These are phyloP conservation scores for Edolisoma coerulescens DNA, from an alignment of 2,113 vertebrate genomes.

Conservation along the genomic window DNA sequence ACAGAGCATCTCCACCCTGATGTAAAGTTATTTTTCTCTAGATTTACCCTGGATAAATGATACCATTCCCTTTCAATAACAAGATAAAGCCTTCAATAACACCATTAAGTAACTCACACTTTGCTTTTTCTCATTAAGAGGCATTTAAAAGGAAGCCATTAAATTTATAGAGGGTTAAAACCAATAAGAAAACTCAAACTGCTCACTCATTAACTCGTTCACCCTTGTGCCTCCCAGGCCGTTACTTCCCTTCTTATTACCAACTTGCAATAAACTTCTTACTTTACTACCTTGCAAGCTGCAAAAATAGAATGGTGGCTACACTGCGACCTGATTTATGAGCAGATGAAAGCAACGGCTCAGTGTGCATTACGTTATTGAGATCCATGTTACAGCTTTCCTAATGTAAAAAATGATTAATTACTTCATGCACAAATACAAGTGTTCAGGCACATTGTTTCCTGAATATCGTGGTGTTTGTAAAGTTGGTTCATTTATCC, in stretches of 20 bases:
- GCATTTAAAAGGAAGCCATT: constrained; percentile 2
- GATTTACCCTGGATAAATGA: neutral
- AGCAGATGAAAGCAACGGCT: neutral
- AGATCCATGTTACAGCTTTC: neutral
- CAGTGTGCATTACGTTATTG: neutral
- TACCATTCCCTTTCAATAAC: neutral
- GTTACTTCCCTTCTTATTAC: neutral
- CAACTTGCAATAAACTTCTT: neutral
- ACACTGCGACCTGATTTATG: neutral
- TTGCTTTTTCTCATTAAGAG: neutral
- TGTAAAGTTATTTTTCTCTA: neutral
- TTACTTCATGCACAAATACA: neutral
- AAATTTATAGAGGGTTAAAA: constrained; percentile 22
- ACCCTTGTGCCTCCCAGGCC: neutral
- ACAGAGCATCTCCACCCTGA: neutral
- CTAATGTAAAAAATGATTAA: neutral
- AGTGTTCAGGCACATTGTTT: neutral
- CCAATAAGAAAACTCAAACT: neutral
- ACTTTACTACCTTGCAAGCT: neutral
- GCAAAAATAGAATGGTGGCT: neutral
- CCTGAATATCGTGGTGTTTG: neutral
- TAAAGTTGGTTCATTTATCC: neutral
- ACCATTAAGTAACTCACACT: neutral
- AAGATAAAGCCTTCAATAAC: neutral
- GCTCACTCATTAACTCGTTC: neutral